Evolutionary conservation across 2,888 invertebrate species (phyloP), one percentile per base, ranked within the genome.

Genomic region (Oxytorus armatus): DNA sequence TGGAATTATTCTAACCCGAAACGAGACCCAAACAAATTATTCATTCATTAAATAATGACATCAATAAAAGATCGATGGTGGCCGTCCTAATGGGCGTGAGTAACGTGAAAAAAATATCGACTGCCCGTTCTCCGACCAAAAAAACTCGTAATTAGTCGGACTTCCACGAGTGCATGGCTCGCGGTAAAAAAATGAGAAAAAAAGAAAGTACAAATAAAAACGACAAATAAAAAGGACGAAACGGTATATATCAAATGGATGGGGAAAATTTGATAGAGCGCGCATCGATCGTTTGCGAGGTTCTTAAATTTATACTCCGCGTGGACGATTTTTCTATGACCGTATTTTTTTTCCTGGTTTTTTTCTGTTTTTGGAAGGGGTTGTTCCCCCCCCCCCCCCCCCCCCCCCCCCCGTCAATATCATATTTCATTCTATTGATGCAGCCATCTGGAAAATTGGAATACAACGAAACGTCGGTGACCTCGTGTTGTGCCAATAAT

Each of bases 371-470:
- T 53, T 61, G n/a, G n/a, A n/a, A n/a, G n/a, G n/a, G n/a, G n/a
- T n/a, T n/a, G n/a, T n/a, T n/a, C n/a, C n/a, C n/a, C n/a, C n/a
- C n/a, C n/a, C n/a, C n/a, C n/a, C n/a, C n/a, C n/a, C n/a, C n/a
- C n/a, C n/a, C n/a, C n/a, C 61, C 47, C 47, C 77, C 76, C 75
- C 79, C 81, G 76, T 81, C 83, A 79, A 66, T 66, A 79, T 78
- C 59, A 82, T 83, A 83, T 83, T 84, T 84, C 79, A 83, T 82
- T 63, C 70, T 42, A 59, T 65, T 76, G 79, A 63, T 74, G 73
- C 83, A 69, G 66, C 81, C 80, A 83, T 81, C 82, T 83, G 84
- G 79, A 84, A 84, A 84, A 84, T 84, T 83, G 84, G 82, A 83
- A 81, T 82, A 83, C 83, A 84, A 81, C 76, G 74, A 57, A 80